These are phyloP conservation scores for Drosophila neocordata DNA, from an alignment of 1,140 invertebrate genomes.

Conservation along the genomic window DNA sequence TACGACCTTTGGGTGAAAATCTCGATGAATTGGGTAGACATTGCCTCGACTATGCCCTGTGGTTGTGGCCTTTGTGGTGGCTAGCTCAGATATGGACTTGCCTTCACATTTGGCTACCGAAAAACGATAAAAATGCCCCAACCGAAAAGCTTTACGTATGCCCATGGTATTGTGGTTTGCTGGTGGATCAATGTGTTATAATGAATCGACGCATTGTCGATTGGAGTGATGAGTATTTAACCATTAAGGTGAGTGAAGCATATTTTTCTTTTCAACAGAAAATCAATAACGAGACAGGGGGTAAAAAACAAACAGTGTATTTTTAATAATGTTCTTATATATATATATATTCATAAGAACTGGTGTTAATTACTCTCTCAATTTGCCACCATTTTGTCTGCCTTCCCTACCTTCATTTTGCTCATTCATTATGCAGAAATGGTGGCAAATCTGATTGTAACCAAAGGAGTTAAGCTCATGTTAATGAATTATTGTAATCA, in stretches of 20 bases:
- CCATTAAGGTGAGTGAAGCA: conserved; percentile 90
- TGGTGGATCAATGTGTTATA: conserved; percentile 94
- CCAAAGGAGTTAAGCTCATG: conserved; percentile 33
- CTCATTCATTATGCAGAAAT: conserved; percentile 23
- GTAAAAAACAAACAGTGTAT: too few species aligned
- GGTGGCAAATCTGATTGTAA: conserved; percentile 29
- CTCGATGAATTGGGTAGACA: conserved; percentile 33
- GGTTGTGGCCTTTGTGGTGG: conserved; percentile 90
- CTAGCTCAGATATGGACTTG: conserved; percentile 92
- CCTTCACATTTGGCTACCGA: conserved; percentile 91
- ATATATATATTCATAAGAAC: too few species aligned
- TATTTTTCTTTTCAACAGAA: too few species aligned
- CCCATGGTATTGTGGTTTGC: conserved; percentile 91
- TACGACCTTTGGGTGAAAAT: conserved; percentile 60
- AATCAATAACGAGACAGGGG: too few species aligned
- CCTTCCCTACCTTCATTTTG: conserved; percentile 1
- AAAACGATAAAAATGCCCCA: conserved; percentile 89
- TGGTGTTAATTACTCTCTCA: too few species aligned
- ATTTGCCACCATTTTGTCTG: background rate
- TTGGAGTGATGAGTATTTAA: conserved; percentile 88
- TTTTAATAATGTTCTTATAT: too few species aligned
- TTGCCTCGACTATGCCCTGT: conserved; percentile 86
- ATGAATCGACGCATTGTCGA: conserved; percentile 91
- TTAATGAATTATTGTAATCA: conserved; percentile 75
- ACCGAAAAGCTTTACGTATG: conserved; percentile 92